Base-by-base conservation (phyloP, 2,113 vertebrate species). In the Uria lomvia region DNA sequence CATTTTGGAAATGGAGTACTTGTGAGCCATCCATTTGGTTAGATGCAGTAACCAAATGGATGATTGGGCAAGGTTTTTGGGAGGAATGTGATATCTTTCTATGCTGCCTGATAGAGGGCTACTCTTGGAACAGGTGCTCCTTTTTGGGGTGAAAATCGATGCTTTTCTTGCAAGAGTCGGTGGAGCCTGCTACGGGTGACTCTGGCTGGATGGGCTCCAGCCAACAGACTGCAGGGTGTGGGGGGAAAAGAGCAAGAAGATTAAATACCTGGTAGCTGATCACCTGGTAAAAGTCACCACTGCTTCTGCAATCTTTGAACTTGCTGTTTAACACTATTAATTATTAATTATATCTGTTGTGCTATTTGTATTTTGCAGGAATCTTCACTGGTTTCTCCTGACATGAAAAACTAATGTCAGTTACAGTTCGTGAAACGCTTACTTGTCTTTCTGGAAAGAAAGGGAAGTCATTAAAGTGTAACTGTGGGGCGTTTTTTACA, bases 141-240 rank as follows among this genome's bases (percentile, higher is more conserved):
- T 74, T 67, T 42, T 2, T 0, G 8, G 50, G 45, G 7, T 79
- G 71, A 75, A 62, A 94, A 90, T 36, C 0, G 0, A 6, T 34
- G 49, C 58, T 86, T 72, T 92, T 56, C 11, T 53, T 52, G 50
- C 45, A 65, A 22, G 56, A n/a, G 23, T 50, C 53, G 27, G 6
- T 5, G 8, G 63, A 88, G 32, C 12, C 27, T 56, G 68, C 42
- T 36, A 0, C 0, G 4, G 49, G 8, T 42, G 56, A 47, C 42
- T 78, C 53, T 3, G 6, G 38, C 34, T 73, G 29, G 73, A 5
- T 53, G 71, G 30, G 56, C 66, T 89, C 47, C 83, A 80, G 73
- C 23, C 58, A n/a, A 30, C 1, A 2, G 27, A 8, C 40, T 70
- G 4, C 15, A 12, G 50, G 53, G 30, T 32, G 6, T 12, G 27